phyloP scores from a whole-genome alignment of 1,140 invertebrate species.

The Zaprionus kolodkinae region DNA sequence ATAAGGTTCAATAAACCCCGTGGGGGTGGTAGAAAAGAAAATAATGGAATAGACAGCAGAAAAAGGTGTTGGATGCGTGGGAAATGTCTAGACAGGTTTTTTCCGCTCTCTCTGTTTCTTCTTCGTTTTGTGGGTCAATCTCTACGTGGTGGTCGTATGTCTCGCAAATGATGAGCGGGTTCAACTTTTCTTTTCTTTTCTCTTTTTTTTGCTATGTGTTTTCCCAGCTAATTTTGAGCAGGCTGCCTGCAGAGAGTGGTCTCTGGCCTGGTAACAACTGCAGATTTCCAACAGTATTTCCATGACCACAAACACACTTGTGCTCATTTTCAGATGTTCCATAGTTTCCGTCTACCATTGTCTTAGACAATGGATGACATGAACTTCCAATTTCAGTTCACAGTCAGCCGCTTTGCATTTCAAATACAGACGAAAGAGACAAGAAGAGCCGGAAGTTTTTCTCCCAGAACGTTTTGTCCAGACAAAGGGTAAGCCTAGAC shows the following conservation, averaged over 20 bases:
- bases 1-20: not conserved
- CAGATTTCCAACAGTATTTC: constrained; percentile 13
- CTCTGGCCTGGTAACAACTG: not conserved
- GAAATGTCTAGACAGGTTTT: constrained; percentile 45
- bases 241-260: not conserved
- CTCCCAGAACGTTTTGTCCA: constrained; percentile 23
- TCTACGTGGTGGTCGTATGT: not conserved
- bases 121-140: constrained; percentile 18
- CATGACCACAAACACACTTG: constrained; percentile 34
- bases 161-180: not conserved
- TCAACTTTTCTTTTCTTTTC: not conserved
- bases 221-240: constrained; percentile 41
- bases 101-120: not conserved
- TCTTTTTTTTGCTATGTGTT: not conserved
- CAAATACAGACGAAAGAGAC: constrained; percentile 43
- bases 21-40: not conserved
- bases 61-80: constrained; percentile 10
- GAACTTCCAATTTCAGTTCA: constrained; percentile 35
- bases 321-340: constrained; percentile 29
- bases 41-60: not conserved
- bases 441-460: constrained; percentile 34
- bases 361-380: constrained; percentile 40
- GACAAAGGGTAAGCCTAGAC: constrained; percentile 1
- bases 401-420: constrained; percentile 41
- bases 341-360: constrained; percentile 47